Evolutionary conservation across 2,113 vertebrate genomes (phyloP).

Genomic region (Rhinolophus ferrumequinum): DNA sequence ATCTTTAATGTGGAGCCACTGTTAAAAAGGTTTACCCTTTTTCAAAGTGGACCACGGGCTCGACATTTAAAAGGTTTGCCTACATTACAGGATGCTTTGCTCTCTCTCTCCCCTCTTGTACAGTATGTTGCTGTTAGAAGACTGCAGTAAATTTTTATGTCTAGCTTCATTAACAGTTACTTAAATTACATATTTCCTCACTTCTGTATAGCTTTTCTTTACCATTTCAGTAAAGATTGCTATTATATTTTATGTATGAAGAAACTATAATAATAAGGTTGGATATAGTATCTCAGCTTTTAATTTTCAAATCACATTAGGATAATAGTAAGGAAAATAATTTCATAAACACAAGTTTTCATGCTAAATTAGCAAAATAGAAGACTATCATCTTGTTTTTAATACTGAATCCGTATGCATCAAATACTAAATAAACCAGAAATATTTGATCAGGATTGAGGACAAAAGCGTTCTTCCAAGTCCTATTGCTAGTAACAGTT

Average conservation of each 20-base stretch:
- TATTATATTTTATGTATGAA: not conserved
- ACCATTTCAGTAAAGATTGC: not conserved
- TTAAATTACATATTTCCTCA: conserved; percentile 67
- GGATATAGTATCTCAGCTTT: not conserved
- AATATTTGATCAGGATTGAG: not conserved
- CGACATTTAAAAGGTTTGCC: not conserved
- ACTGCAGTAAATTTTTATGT: conserved; percentile 77
- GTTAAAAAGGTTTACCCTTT: not conserved
- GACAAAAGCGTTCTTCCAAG: not conserved
- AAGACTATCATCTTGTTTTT: not conserved
- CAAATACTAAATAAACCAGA: not conserved
- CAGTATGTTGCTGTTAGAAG: conserved; percentile 71
- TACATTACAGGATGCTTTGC: not conserved
- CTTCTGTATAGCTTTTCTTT: conserved; percentile 28
- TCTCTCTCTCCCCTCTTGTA: not conserved
- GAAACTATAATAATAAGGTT: not conserved
- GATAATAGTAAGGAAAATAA: not conserved
- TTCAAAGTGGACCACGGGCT: not conserved
- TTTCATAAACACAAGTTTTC: not conserved
- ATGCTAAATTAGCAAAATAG: not conserved
- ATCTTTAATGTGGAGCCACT: not conserved
- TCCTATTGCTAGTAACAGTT: not conserved
- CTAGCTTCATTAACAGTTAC: conserved; percentile 54
- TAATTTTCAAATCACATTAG: not conserved
- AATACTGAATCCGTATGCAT: not conserved